phyloP scores from a whole-genome alignment of 1,140 invertebrate genomes.

The Cydia pomonella region DNA sequence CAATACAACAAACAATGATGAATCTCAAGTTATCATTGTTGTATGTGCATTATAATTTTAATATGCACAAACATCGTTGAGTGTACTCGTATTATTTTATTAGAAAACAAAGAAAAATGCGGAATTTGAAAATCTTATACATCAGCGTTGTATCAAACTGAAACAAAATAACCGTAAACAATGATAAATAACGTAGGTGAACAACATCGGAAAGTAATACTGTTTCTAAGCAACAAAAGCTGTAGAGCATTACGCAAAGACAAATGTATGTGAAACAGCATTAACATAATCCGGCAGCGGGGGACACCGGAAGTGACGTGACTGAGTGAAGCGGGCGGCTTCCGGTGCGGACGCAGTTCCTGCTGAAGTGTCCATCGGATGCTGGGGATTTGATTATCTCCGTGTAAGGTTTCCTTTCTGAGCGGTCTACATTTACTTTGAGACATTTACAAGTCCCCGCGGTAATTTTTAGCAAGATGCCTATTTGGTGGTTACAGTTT shows the following conservation, averaged over 20 bases:
- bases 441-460: background rate
- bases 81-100: too few species aligned
- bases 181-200: conserved; percentile 52
- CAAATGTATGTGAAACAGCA: conserved; percentile 71
- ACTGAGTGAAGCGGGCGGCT: conserved; percentile 42
- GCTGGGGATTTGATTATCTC: conserved; percentile 49
- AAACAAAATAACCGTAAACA: conserved; percentile 54
- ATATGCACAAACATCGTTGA: too few species aligned
- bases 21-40: too few species aligned
- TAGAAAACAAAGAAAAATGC: too few species aligned
- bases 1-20: too few species aligned
- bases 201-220: conserved; percentile 62
- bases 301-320: conserved; percentile 66
- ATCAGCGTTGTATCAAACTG: conserved; percentile 7
- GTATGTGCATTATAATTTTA: too few species aligned
- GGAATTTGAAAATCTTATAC: background rate
- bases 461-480: background rate
- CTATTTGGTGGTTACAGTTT: background rate
- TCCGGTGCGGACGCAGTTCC: conserved; percentile 41
- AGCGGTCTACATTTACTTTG: conserved; percentile 6
- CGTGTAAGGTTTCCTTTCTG: conserved; percentile 18
- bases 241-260: conserved; percentile 67
- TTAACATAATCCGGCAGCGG: conserved; percentile 72
- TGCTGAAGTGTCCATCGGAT: conserved; percentile 53
- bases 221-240: conserved; percentile 55